Conservation (phyloP, 2,888 invertebrate genomes). For the Reticulitermes lucifugus region DNA sequence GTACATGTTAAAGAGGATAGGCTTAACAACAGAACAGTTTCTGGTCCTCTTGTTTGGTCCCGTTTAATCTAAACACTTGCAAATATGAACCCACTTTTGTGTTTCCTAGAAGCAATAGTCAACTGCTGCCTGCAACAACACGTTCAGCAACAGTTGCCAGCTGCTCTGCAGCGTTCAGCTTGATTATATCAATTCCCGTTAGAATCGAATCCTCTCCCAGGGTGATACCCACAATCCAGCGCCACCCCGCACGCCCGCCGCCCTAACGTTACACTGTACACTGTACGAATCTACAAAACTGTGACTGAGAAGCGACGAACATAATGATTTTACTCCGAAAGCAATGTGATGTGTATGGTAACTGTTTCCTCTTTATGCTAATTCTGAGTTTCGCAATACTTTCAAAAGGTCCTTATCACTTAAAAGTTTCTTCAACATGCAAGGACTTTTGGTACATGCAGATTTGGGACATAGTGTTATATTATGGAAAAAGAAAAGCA, state of each 20-base stretch:
- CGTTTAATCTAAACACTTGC: slow-evolving; percentile 13
- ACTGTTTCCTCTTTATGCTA: too few species aligned
- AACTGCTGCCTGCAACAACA: background rate
- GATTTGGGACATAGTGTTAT: too few species aligned
- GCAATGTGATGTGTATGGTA: background rate
- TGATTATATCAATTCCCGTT: background rate
- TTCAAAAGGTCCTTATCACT: too few species aligned
- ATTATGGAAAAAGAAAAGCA: too few species aligned
- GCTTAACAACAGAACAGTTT: background rate
- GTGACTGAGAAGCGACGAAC: background rate
- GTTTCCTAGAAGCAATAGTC: background rate
- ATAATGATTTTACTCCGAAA: background rate
- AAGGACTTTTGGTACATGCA: too few species aligned
- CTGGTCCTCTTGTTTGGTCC: background rate
- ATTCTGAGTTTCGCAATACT: too few species aligned
- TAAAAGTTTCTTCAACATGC: too few species aligned
- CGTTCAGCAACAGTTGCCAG: background rate
- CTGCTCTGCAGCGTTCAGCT: background rate
- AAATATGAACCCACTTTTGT: background rate
- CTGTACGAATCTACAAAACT: background rate
- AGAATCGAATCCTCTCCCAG: background rate
- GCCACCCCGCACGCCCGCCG: background rate
- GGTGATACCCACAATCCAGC: too few species aligned
- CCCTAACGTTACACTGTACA: background rate
- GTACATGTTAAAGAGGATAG: background rate